phyloP scores from a whole-genome alignment of 2,113 vertebrate genomes.

The Ceyx cyanopectus region DNA sequence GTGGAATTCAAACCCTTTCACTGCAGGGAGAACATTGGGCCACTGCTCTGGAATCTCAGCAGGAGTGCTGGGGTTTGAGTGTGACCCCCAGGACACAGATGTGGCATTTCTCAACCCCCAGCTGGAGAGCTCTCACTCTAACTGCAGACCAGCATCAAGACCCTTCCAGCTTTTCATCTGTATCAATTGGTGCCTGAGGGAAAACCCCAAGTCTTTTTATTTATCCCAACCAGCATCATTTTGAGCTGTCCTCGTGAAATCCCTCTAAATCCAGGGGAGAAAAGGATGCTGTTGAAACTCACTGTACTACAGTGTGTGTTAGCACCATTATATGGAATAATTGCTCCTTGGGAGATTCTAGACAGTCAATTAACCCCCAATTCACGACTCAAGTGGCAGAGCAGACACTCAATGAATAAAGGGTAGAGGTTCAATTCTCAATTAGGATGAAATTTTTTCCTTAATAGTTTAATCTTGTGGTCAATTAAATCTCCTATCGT shows the following conservation, averaged over 20 bases:
- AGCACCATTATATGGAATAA: slow-evolving; percentile 57
- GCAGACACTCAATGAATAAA: slow-evolving; percentile 49
- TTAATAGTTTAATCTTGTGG: slow-evolving; percentile 53
- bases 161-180: not conserved
- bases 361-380: slow-evolving; percentile 64
- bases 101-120: not conserved
- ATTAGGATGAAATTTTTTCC: slow-evolving; percentile 47
- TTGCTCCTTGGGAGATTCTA: slow-evolving; percentile 57
- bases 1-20: not conserved
- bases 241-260: not conserved
- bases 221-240: not conserved
- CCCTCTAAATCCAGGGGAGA: slow-evolving; percentile 24
- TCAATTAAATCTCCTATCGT: slow-evolving; percentile 42
- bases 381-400: slow-evolving; percentile 54
- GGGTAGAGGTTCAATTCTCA: slow-evolving; percentile 54
- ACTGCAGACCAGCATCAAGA: not conserved
- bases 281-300: slow-evolving; percentile 9
- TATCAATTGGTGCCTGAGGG: not conserved
- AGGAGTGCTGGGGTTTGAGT: not conserved
- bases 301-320: not conserved
- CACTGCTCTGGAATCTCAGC: not conserved
- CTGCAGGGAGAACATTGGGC: not conserved
- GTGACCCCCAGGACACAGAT: not conserved
- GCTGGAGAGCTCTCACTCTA: not conserved
- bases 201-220: not conserved